Conservation (phyloP, 2,797 vertebrate genomes). For the Rhinatrema bivittatum region DNA sequence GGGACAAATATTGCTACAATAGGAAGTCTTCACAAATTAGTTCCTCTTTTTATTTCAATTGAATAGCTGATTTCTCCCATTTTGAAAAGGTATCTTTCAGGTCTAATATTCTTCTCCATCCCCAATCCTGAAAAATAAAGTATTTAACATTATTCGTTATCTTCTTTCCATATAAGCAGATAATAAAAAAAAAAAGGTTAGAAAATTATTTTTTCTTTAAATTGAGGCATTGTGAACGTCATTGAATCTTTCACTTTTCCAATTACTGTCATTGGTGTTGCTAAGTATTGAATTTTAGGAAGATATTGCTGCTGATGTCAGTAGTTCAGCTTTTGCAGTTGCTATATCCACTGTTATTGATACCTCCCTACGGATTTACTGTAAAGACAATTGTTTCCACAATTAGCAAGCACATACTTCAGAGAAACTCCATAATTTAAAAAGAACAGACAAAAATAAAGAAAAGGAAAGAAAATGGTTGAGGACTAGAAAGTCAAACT, state of each 20-base stretch:
- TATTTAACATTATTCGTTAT: too few relatives aligned
- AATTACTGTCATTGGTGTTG: conserved; percentile 16
- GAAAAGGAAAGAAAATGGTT: too few relatives aligned
- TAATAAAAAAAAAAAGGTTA: neutral
- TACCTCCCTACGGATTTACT: conserved; percentile 16
- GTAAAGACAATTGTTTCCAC: conserved; percentile 19
- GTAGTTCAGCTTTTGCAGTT: conserved; percentile 7
- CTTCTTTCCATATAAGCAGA: neutral
- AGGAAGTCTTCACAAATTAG: too few relatives aligned
- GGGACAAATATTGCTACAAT: too few relatives aligned
- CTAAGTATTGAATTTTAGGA: conserved; percentile 14
- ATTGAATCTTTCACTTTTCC: conserved; percentile 16
- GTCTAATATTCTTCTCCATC: too few relatives aligned
- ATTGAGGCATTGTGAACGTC: conserved; percentile 19
- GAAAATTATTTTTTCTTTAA: conserved; percentile 4
- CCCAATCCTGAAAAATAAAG: too few relatives aligned
- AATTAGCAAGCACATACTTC: conserved; percentile 17
- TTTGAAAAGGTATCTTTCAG: too few relatives aligned
- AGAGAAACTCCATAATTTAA: conserved; percentile 6
- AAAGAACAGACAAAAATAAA: conserved; percentile 12
- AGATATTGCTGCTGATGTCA: conserved; percentile 7
- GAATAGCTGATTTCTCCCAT: neutral
- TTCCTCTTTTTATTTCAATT: neutral
- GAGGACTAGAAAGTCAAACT: too few relatives aligned
- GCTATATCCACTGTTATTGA: conserved; percentile 11